Conservation (phyloP, 1,140 invertebrate genomes). For the Aphidius gifuensis region DNA sequence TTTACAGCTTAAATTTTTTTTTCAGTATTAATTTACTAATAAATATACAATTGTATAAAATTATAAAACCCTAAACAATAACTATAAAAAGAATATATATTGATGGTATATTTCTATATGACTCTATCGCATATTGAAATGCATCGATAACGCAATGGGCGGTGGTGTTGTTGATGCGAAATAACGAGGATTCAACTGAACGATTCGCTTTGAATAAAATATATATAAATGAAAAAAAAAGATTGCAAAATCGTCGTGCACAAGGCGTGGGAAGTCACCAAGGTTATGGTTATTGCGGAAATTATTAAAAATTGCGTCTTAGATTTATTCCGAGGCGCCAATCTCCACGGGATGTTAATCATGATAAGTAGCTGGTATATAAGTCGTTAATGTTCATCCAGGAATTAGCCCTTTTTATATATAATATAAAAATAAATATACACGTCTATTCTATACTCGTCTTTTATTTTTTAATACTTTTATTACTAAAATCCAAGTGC, state of each 20-base stretch:
- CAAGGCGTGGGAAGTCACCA: slow-evolving; percentile 9
- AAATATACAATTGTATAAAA: no score
- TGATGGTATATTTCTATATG: no score
- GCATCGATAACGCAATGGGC: no score
- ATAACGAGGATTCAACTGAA: no score
- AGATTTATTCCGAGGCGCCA: slow-evolving; percentile 3
- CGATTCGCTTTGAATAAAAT: no score
- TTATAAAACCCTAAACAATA: no score
- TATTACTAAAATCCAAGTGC: not conserved
- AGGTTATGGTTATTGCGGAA: slow-evolving; percentile 18
- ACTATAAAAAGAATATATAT: no score
- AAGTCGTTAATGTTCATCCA: slow-evolving; percentile 3
- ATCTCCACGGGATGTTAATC: slow-evolving; percentile 14
- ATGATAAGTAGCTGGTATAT: slow-evolving; percentile 15
- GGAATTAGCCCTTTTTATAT: slow-evolving; percentile 15
- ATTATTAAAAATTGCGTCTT: slow-evolving; percentile 13
- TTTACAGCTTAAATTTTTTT: no score
- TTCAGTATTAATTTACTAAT: no score
- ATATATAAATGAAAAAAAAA: not conserved
- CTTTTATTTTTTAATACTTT: slow-evolving; percentile 9
- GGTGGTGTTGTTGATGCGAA: no score
- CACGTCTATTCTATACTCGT: not conserved
- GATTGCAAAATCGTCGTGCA: not conserved
- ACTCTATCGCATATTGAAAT: no score
- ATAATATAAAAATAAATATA: not conserved